These are phyloP conservation scores for Ciconia maguari DNA, from an alignment of 2,113 vertebrate species.

Conservation along the genomic window DNA sequence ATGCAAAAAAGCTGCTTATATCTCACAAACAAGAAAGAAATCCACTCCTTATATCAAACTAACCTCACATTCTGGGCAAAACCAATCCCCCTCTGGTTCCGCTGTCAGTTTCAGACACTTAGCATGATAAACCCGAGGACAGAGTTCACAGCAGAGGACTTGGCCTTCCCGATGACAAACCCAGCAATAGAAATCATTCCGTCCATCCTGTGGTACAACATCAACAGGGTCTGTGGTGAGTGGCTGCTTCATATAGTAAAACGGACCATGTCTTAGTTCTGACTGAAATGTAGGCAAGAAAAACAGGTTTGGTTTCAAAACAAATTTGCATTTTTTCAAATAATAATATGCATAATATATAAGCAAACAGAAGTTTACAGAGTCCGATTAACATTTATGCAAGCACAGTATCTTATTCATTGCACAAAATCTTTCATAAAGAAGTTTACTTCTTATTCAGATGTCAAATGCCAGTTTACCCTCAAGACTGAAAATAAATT, in stretches of 20 bases:
- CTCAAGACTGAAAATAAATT: neutral
- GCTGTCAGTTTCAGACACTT: constrained; percentile 99
- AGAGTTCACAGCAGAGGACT: constrained; percentile 99
- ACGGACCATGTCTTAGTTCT: constrained; percentile 99
- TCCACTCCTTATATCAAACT: constrained; percentile 54
- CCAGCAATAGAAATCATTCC: constrained; percentile 99
- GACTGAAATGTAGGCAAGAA: constrained; percentile 99
- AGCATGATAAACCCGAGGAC: constrained; percentile 99
- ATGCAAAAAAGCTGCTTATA: neutral
- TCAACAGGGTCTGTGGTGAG: constrained; percentile 99
- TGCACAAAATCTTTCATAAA: constrained; percentile 10
- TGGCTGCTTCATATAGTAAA: constrained; percentile 99
- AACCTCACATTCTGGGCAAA: constrained; percentile 99
- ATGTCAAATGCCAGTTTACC: neutral
- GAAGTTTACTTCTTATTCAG: neutral
- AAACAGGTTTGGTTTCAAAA: constrained; percentile 98
- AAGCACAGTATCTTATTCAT: constrained; percentile 32
- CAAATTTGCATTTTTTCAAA: constrained; percentile 79
- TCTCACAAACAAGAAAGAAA: constrained; percentile 2
- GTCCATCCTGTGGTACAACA: constrained; percentile 99
- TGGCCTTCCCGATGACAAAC: constrained; percentile 99
- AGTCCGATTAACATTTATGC: constrained; percentile 16
- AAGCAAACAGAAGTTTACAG: constrained; percentile 59
- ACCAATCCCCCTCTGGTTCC: constrained; percentile 99
- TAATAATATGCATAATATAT: constrained; percentile 61